These are phyloP conservation scores for Aptenodytes forsteri DNA, from an alignment of 2,113 vertebrate genomes.

Conservation along the genomic window DNA sequence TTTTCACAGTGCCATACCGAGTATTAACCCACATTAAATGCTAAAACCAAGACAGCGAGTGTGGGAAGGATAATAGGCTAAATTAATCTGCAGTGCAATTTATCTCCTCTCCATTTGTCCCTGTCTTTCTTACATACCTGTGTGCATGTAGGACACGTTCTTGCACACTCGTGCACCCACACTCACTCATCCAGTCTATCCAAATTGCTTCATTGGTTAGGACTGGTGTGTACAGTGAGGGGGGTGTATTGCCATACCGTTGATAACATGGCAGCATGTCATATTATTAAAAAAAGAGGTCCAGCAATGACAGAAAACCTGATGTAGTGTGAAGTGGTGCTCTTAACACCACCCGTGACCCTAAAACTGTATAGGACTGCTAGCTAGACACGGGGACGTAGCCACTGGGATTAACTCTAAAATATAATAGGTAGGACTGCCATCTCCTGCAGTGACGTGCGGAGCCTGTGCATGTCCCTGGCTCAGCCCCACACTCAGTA, in stretches of 20 bases:
- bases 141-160: background rate
- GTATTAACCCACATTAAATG: background rate
- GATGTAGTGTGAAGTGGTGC: accelerated
- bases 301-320: background rate
- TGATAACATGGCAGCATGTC: background rate
- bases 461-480: background rate
- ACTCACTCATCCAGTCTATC: background rate
- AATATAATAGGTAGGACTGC: background rate
- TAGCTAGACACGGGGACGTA: background rate
- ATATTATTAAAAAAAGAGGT: background rate
- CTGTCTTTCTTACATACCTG: background rate
- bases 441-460: background rate
- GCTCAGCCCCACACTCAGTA: too few relatives aligned
- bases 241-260: background rate
- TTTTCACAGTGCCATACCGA: background rate
- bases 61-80: background rate
- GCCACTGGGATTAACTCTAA: background rate
- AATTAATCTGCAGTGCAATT: background rate
- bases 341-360: background rate
- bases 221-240: too few relatives aligned
- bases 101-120: background rate
- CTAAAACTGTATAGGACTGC: background rate
- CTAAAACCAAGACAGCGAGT: background rate
- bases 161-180: accelerated
- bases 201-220: background rate